phyloP scores from a whole-genome alignment of 30 jellyfish, hydroid and myxozoan species.

The Aurelia sp. region DNA sequence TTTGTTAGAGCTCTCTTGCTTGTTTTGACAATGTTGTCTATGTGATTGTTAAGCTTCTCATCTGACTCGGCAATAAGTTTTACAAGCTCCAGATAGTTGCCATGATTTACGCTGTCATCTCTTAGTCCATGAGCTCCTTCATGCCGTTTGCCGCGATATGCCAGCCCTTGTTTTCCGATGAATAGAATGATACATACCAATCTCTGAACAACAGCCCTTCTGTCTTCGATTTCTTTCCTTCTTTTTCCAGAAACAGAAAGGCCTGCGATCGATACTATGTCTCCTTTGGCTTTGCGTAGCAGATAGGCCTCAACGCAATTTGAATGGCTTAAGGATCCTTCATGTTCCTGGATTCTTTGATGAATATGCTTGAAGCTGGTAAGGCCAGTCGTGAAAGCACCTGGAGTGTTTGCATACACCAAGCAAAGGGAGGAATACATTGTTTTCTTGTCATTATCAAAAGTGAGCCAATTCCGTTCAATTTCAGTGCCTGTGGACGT shows the following conservation, averaged over 20 bases:
- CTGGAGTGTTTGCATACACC: slow-evolving; percentile 28
- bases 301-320: too few relatives aligned
- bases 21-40: too few relatives aligned
- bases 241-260: too few relatives aligned
- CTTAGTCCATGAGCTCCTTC: slow-evolving; percentile 47
- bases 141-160: slow-evolving; percentile 43
- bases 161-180: slow-evolving; percentile 39
- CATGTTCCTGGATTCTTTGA: too few relatives aligned
- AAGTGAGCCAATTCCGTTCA: slow-evolving; percentile 57
- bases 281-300: too few relatives aligned
- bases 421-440: slow-evolving; percentile 54
- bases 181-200: slow-evolving; percentile 5
- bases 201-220: slow-evolving; percentile 40
- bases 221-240: too few relatives aligned
- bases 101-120: not conserved
- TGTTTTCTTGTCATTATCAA: not conserved
- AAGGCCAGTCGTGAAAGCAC: slow-evolving; percentile 24
- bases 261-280: too few relatives aligned
- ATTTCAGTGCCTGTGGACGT: too few relatives aligned
- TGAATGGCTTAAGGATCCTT: too few relatives aligned
- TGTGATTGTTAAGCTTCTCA: too few relatives aligned
- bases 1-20: too few relatives aligned
- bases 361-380: slow-evolving; percentile 31
- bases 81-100: slow-evolving; percentile 1
- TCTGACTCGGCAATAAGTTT: too few relatives aligned